Percentiles rank a stretch among this genome's conserved stretches.
Evolutionary conservation across 1,140 invertebrate genomes (phyloP).

Genomic region (Agraylea sexmaculata): DNA sequence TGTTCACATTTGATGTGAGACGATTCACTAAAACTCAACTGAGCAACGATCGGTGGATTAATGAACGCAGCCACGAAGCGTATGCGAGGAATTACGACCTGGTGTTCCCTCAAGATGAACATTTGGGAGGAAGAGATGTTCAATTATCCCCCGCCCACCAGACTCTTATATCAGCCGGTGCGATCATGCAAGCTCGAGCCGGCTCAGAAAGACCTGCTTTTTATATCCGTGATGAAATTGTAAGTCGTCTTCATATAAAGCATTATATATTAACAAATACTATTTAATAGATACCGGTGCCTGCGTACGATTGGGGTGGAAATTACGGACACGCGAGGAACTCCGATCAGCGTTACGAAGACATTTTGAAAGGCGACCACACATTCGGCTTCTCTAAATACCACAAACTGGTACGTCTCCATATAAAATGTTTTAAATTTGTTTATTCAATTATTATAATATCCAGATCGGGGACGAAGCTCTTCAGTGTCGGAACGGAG

Average conservation of each 20-base stretch:
- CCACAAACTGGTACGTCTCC: constrained; percentile 53
- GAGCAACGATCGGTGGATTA: constrained; percentile 57
- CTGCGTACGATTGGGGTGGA: constrained; percentile 74
- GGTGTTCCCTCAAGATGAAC: constrained; percentile 73
- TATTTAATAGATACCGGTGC: constrained; percentile 36
- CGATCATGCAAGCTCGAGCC: constrained; percentile 74
- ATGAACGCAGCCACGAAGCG: constrained; percentile 71
- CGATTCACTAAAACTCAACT: constrained; percentile 61
- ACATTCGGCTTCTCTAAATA: constrained; percentile 71
- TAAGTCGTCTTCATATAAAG: constrained; percentile 20
- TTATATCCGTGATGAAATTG: constrained; percentile 40
- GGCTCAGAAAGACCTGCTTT: constrained; percentile 80
- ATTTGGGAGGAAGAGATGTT: constrained; percentile 59
- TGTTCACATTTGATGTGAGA: constrained; percentile 76
- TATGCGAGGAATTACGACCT: constrained; percentile 80
- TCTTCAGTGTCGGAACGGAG: constrained; percentile 60
- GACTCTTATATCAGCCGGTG: constrained; percentile 54
- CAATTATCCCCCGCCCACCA: constrained; percentile 38
- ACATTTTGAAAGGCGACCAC: constrained; percentile 58
- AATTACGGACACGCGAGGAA: constrained; percentile 56
- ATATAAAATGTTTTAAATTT: constrained; percentile 9
- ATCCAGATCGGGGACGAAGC: constrained; percentile 67
- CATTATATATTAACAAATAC: constrained; percentile 12
- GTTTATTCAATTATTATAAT: constrained; percentile 1
- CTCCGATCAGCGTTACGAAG: constrained; percentile 51